A percentile compares a stretch with the other conserved stretches of the same genome.
These are phyloP conservation scores for Orius laevigatus DNA, from an alignment of 1,140 invertebrate species.

Conservation along the genomic window DNA sequence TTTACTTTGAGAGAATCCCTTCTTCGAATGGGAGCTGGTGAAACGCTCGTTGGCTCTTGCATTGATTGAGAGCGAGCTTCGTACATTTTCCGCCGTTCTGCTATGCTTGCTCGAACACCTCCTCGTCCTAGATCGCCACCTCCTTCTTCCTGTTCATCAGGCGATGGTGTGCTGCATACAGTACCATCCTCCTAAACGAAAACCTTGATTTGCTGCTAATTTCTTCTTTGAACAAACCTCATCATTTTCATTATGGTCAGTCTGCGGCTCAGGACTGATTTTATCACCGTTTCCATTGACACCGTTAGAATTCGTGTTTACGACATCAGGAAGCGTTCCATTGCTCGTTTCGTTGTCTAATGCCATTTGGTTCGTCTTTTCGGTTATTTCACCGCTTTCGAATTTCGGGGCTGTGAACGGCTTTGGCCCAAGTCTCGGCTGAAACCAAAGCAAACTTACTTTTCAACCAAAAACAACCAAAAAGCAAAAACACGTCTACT, in stretches of 20 bases:
- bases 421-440: constrained; percentile 66
- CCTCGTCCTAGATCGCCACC: constrained; percentile 36
- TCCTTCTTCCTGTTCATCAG: constrained; percentile 27
- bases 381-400: constrained; percentile 25
- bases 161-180: background rate
- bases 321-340: constrained; percentile 7
- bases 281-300: constrained; percentile 10
- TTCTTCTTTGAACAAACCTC: constrained; percentile 3
- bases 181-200: constrained; percentile 10
- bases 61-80: constrained; percentile 46
- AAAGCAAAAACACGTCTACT: constrained; percentile 15
- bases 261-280: constrained; percentile 10
- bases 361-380: constrained; percentile 28
- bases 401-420: constrained; percentile 54
- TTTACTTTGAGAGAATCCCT: constrained; percentile 38
- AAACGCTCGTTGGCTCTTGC: constrained; percentile 40
- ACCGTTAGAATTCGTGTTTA: constrained; percentile 9
- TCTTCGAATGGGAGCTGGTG: constrained; percentile 48
- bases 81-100: constrained; percentile 57
- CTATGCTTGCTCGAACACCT: constrained; percentile 50
- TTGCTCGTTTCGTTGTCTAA: constrained; percentile 1
- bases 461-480: constrained; percentile 13
- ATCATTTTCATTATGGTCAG: constrained; percentile 13
- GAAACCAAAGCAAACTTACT: constrained; percentile 20
- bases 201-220: background rate